Conservation (phyloP, 2,113 vertebrate species). For the Gallinago media region DNA sequence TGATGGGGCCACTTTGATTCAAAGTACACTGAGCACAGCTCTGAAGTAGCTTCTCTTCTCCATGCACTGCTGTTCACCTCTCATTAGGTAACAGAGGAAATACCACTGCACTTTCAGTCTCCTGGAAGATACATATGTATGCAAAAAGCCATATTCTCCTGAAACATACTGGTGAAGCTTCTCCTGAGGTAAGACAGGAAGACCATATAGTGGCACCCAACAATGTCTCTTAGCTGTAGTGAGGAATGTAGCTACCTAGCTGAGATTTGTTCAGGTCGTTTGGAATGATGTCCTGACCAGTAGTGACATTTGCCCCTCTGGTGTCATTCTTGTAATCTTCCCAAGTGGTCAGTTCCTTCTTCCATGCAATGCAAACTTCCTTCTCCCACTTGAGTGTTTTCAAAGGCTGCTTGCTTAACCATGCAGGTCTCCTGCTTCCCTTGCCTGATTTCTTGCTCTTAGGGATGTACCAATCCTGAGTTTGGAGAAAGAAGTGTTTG, state of each 20-base stretch:
- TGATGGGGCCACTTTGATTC: no score
- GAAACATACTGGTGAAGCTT: rapidly evolving
- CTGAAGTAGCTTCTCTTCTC: background rate
- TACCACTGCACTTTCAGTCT: background rate
- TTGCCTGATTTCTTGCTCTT: no score
- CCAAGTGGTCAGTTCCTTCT: no score
- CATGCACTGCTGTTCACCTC: rapidly evolving
- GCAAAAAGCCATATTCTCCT: background rate
- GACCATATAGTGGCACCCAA: rapidly evolving
- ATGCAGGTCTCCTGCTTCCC: no score
- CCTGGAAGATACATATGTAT: rapidly evolving
- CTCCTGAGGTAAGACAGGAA: background rate
- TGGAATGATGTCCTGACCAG: background rate
- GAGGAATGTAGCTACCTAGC: background rate
- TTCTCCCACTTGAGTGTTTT: no score
- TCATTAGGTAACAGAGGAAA: background rate
- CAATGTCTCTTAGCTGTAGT: rapidly evolving
- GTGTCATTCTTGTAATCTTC: no score
- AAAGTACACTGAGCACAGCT: background rate
- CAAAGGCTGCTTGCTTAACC: no score
- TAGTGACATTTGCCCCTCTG: background rate
- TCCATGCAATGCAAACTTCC: no score
- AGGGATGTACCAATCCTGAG: no score
- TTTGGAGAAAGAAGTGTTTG: no score
- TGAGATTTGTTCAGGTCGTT: background rate